These are phyloP conservation scores for Thymelicus lineola DNA, from an alignment of 2,888 invertebrate species.

Conservation along the genomic window DNA sequence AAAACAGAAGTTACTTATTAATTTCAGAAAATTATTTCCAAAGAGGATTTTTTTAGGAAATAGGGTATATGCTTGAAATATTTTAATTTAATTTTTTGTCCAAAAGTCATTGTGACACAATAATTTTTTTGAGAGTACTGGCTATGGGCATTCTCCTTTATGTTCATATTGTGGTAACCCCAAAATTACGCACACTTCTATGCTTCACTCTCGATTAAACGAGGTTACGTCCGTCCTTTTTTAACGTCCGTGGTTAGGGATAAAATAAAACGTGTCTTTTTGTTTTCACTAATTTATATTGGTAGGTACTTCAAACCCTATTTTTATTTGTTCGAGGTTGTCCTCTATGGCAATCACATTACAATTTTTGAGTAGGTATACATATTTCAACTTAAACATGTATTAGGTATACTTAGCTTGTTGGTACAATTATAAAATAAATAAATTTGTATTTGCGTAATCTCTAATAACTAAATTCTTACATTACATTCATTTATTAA, in stretches of 20 bases:
- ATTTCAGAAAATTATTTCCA: too few relatives aligned
- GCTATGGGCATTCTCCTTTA: too few relatives aligned
- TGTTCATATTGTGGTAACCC: too few relatives aligned
- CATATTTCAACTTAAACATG: slow-evolving; percentile 45
- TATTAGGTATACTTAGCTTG: slow-evolving; percentile 34
- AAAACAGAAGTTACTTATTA: too few relatives aligned
- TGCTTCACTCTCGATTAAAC: too few relatives aligned
- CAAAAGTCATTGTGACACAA: too few relatives aligned
- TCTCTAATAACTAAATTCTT: slow-evolving; percentile 44
- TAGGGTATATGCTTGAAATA: too few relatives aligned
- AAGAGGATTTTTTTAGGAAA: too few relatives aligned
- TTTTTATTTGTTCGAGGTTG: slow-evolving; percentile 69
- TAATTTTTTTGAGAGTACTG: too few relatives aligned
- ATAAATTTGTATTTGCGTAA: slow-evolving; percentile 50
- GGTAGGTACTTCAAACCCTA: not conserved
- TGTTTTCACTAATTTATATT: not conserved
- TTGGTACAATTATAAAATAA: slow-evolving; percentile 49
- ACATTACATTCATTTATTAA: slow-evolving; percentile 40
- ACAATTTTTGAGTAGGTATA: slow-evolving; percentile 46
- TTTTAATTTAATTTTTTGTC: too few relatives aligned
- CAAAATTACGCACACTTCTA: too few relatives aligned
- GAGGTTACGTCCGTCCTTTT: too few relatives aligned
- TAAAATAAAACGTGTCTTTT: slow-evolving; percentile 16
- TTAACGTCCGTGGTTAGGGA: not conserved
- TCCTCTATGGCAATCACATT: slow-evolving; percentile 76